Evolutionary conservation across 35 echinoderm and acorn worm species (phyloP).

Genomic region (Eucidaris tribuloides): DNA sequence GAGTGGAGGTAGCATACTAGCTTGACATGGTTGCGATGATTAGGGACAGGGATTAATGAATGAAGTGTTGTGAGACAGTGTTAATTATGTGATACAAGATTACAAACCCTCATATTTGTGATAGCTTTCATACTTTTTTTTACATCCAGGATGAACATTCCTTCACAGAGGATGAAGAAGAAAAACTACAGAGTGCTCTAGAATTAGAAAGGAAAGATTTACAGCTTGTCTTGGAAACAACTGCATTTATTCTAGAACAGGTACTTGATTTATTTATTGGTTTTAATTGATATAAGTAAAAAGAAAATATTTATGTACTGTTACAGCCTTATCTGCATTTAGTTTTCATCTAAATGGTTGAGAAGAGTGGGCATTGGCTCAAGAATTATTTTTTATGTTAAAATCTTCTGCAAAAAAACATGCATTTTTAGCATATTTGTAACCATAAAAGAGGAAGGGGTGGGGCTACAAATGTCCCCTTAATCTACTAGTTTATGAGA

Average conservation of each 20-base stretch:
- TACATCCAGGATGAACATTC: constrained; percentile 86
- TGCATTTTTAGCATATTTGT: no score
- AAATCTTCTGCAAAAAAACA: background rate
- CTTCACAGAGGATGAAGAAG: constrained; percentile 93
- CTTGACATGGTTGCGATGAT: background rate
- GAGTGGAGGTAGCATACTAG: background rate
- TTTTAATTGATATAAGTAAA: background rate
- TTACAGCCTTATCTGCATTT: no score
- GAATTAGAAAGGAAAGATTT: constrained; percentile 65
- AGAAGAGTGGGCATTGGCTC: no score
- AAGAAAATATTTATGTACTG: background rate
- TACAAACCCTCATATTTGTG: background rate
- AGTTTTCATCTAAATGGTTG: background rate
- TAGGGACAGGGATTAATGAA: background rate
- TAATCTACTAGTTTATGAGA: no score
- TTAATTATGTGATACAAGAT: background rate
- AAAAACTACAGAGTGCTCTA: constrained; percentile 80
- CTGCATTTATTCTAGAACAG: constrained; percentile 97
- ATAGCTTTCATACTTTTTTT: background rate
- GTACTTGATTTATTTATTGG: background rate
- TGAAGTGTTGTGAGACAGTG: background rate
- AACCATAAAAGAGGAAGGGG: no score
- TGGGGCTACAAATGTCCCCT: no score
- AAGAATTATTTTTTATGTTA: background rate
- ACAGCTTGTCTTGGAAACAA: constrained; percentile 86